Base-by-base conservation (phyloP, 2,888 invertebrate species). In the Rhopalosiphum nymphaeae region DNA sequence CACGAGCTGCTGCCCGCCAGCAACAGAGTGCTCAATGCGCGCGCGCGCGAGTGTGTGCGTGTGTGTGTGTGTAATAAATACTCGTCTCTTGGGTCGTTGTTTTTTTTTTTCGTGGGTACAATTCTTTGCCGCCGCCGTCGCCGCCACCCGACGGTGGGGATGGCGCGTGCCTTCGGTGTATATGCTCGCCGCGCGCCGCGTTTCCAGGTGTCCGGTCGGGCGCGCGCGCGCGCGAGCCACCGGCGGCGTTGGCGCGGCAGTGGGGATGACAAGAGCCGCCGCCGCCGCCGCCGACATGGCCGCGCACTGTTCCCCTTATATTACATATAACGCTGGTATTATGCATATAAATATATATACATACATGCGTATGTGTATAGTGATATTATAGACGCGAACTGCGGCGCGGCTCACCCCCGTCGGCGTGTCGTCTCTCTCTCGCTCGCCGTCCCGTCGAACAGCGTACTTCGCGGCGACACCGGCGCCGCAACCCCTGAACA, bases 221-320 rank as follows among this genome's bases (percentile, higher is more conserved):
- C 49, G 92, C 87, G 89, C 90, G 93, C 93, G 93, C 93, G 89
- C 53, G 92, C 92, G 61, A 89, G 78, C 89, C 85, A 56, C 85
- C 56, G 36, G 11, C 89, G 67, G n/a, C 61, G 87, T n/a, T 44
- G 42, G 49, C 25, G 25, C 46, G 42, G 53, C 46, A 53, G 93
- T 93, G 91, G 94, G 94, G 94, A 94, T 94, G 94, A 94, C 94
- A 94, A 94, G 94, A 67, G 61, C 94, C 91, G 94, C 85, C 57
- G 87, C 57, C 92, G 57, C 26, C 85, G 61, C 36, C 91, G n/a
- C 85, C 29, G 42, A 42, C 88, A 56, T n/a, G 42, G 26, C 44
- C 85, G 56, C 86, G 86, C 61, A 9, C 88, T 46, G 88, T 67
- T 88, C 88, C 88, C 92, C 49, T 25, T 87, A 56, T 56, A 46